phyloP scores from a whole-genome alignment of 2,888 invertebrate species.

The Macrosiphum euphorbiae region DNA sequence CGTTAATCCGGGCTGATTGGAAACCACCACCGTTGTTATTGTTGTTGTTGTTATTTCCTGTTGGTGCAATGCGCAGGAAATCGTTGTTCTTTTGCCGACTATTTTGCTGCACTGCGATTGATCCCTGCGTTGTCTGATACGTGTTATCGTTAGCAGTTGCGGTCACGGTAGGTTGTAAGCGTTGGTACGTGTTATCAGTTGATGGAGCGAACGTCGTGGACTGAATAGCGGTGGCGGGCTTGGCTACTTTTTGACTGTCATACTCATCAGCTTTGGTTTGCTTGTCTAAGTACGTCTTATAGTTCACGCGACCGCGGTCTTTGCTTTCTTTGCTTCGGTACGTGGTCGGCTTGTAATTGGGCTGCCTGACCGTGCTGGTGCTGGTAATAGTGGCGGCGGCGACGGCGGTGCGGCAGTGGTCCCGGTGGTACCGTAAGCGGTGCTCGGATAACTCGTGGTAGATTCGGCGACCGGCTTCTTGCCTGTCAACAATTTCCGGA shows the following conservation, averaged over 20 bases:
- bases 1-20: slow-evolving; percentile 16
- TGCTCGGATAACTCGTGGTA: slow-evolving; percentile 51
- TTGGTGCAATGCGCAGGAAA: not conserved
- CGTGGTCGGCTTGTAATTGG: slow-evolving; percentile 49
- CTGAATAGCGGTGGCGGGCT: not conserved
- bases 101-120: not conserved
- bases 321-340: slow-evolving; percentile 60
- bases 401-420: slow-evolving; percentile 6
- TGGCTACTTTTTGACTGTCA: slow-evolving; percentile 27
- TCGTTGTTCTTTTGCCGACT: slow-evolving; percentile 34
- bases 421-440: slow-evolving; percentile 45
- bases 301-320: slow-evolving; percentile 58
- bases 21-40: slow-evolving; percentile 29
- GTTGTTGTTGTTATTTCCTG: not conserved
- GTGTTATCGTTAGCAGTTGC: not conserved
- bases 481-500: slow-evolving; percentile 70
- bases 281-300: slow-evolving; percentile 60
- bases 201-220: slow-evolving; percentile 35
- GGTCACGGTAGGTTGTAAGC: slow-evolving; percentile 3
- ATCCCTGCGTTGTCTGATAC: slow-evolving; percentile 40
- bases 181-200: not conserved
- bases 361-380: slow-evolving; percentile 42
- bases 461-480: slow-evolving; percentile 66
- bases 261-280: slow-evolving; percentile 43
- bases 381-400: slow-evolving; percentile 31